Base-by-base conservation (phyloP, 1,140 invertebrate species). In the Helicoverpa armigera region DNA sequence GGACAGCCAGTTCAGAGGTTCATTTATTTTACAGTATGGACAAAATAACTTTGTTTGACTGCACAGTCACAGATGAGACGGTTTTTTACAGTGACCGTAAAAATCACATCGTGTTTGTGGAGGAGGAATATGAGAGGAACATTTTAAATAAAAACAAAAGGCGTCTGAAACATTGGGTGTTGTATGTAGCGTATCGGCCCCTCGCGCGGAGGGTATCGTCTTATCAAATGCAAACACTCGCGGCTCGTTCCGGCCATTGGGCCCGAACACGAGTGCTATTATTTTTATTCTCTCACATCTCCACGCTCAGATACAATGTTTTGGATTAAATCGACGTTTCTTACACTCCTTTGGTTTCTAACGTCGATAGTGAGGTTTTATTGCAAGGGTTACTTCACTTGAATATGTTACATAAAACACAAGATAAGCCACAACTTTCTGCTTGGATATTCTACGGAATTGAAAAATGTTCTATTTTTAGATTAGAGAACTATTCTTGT, bases 191-290 rank as follows among this genome's bases (percentile, higher is more conserved):
- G 75, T 65, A 18, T 53, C 75, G 75, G 50, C 23, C 75, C 60
- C 50, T 67, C 61, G 75, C 13, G 2, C 23, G 23, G 56, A 48
- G 61, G 75, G 75, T 70, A 56, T 72, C 72, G 79, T 76, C 92
- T 94, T 94, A 94, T 94, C 93, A 91, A 91, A 90, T 89, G 88
- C 88, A 88, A 91, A 93, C 93, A 94, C 92, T 92, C 90, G 84
- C 84, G 79, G 83, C 84, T 82, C 88, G 88, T 94, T 93, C 89
- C 91, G 87, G 87, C 87, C 90, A 90, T 93, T 94, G 91, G 82
- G 88, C 88, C 80, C 86, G 85, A 91, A 90, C 83, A 83, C 80
- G 70, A 70, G 82, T 83, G 84, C 89, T 90, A 90, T 93, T 91
- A 90, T 91, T 94, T 89, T 92, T 92, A 91, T 93, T 92, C 89